Evolutionary conservation across 2,888 invertebrate genomes (phyloP), one percentile per base, ranked within the genome.

Genomic region (Clusia tigrina): DNA sequence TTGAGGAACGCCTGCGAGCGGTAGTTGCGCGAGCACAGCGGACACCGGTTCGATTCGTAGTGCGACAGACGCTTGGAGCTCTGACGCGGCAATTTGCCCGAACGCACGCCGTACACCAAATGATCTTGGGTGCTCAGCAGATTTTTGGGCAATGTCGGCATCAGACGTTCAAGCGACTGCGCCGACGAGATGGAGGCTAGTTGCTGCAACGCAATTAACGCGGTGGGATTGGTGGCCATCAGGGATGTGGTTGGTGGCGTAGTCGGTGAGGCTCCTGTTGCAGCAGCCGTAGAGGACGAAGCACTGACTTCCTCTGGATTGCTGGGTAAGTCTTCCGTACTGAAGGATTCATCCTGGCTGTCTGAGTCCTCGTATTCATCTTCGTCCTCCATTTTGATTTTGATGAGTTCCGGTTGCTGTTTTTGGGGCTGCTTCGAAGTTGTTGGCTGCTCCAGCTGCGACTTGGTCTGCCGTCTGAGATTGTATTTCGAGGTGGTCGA

Each of bases 1-100:
- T 83, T 83, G 46, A 83, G 71, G 69, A 81, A 82, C 37, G 83
- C 79, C 66, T 83, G 83, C 2, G 83, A 79, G 57, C 83, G 77
- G 70, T 82, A 84, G 62, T 80, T 78, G 2, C 82, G 74, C n/a
- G 81, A 77, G 66, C 83, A 83, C 3, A 83, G 71, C 1, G 83
- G 84, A 73, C 83, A 83, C 26, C 83, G 81, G 71, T 81, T 80
- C 42, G 78, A 74, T 65, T 82, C 81, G 63, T 77, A 79, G 42
- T 71, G 72, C 9, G 76, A 70, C 37, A 74, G 62, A 17, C 79
- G 74, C 56, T 79, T 78, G 26, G 74, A 68, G 58, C 74, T 73
- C 65, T 79, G 77, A 12, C 79, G 76, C 12, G 74, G 73, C 23
- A 74, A 23, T 65, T 78, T 79, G 20, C 69, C 67, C 10, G 64